phyloP scores from a whole-genome alignment of 2,113 vertebrate genomes.

The Cyanistes caeruleus region DNA sequence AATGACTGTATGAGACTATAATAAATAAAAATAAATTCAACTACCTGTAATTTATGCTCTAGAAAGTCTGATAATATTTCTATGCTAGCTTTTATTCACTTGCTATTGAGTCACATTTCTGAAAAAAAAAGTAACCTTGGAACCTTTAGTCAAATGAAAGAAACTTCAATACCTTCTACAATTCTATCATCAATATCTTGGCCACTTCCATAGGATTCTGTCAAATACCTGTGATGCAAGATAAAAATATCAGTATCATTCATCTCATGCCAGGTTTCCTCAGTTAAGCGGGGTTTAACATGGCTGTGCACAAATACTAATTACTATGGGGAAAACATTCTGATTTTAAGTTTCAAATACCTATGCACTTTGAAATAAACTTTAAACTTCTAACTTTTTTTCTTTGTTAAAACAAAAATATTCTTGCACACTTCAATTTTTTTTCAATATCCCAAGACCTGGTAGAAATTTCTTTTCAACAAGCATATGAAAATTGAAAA shows the following conservation, averaged over 20 bases:
- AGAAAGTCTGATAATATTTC: background rate
- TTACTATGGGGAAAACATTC: background rate
- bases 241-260: background rate
- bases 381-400: background rate
- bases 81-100: background rate
- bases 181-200: slow-evolving; percentile 98
- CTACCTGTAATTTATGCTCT: background rate
- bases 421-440: background rate
- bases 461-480: background rate
- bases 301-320: background rate
- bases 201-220: slow-evolving; percentile 91
- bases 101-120: background rate
- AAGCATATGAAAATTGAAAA: background rate
- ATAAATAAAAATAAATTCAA: background rate
- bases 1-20: background rate
- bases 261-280: background rate
- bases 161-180: slow-evolving; percentile 87
- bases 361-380: background rate
- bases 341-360: background rate
- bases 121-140: background rate
- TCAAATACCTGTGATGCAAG: slow-evolving; percentile 85
- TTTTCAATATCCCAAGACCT: background rate
- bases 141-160: background rate
- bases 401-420: background rate
- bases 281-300: background rate